Evolutionary conservation across 1,140 invertebrate genomes (phyloP), one percentile per base, ranked within the genome.

Genomic region (Dendroctonus ponderosae): DNA sequence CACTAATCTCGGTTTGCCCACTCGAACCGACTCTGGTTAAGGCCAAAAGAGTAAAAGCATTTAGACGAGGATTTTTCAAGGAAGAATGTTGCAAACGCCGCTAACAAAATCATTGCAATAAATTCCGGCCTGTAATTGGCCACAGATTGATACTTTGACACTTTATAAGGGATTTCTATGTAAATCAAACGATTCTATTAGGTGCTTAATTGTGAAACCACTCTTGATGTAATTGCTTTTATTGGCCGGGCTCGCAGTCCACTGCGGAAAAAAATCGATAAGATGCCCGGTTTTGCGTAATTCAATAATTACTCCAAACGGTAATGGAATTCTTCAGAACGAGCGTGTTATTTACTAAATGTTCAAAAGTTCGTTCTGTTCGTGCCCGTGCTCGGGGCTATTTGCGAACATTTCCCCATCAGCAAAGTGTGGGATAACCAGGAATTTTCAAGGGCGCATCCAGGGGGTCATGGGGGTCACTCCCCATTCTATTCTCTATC

Each of bases 121-220:
- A 60, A 60, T 60, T 49, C 26, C 12, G 8, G 7, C 38, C 58
- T n/a, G 14, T 60, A 60, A 60, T 60, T 49, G 11, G 44, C 58
- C 58, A 60, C 58, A 60, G 43, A 60, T 60, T 44, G 58, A 60
- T n/a, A 46, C 58, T 48, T 60, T 60, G 58, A 46, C 58, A 60
- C 58, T 60, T 60, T 49, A 60, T 49, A 48, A 48, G 12, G 49
- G 49, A 60, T 60, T 60, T 46, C 58, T 60, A 60, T 60, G 58
- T 37, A 60, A 60, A 60, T 60, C 49, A 38, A 49, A 60, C 49
- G 46, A 26, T 60, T 26, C 58, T 60, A 60, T 58, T 58, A 6
- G 40, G 26, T 38, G 12, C 14, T 42, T 60, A 60, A 60, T 60
- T 48, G 49, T 38, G 58, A 26, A 60, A 60, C 58, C 58, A 60